Conservation (phyloP, 2,113 vertebrate species). For the Brachypteracias leptosomus region DNA sequence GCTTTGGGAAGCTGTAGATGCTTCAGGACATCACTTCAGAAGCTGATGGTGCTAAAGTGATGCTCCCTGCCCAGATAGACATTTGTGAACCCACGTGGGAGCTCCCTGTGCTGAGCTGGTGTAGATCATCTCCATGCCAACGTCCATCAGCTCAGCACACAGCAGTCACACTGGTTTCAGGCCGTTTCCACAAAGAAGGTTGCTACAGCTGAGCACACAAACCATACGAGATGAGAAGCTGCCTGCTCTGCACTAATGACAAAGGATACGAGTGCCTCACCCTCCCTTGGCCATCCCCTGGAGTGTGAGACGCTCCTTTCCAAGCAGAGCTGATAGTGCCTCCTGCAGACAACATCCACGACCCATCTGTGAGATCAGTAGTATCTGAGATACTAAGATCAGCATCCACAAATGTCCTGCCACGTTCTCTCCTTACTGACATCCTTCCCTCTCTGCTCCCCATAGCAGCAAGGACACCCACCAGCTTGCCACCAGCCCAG, state of each 20-base stretch:
- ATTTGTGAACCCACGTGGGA: accelerated
- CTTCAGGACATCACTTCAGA: background rate
- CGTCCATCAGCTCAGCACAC: background rate
- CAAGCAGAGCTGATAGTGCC: background rate
- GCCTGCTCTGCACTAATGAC: background rate
- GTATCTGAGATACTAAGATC: too few relatives aligned
- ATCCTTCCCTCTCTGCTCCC: background rate
- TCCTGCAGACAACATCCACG: background rate
- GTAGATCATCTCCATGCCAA: background rate
- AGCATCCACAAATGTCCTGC: background rate
- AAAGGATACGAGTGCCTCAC: accelerated
- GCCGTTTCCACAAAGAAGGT: background rate
- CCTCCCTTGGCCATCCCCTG: background rate
- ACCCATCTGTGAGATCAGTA: background rate
- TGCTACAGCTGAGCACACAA: background rate
- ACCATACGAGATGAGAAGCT: background rate
- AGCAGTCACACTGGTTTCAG: accelerated
- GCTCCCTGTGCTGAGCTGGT: background rate
- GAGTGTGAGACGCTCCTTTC: background rate
- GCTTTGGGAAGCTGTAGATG: background rate
- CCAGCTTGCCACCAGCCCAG: background rate
- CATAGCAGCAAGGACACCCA: background rate
- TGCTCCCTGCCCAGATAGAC: accelerated
- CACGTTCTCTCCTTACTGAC: background rate
- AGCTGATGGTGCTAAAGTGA: accelerated